phyloP scores from a whole-genome alignment of 2,113 vertebrate species.

The Hippocampus comes region DNA sequence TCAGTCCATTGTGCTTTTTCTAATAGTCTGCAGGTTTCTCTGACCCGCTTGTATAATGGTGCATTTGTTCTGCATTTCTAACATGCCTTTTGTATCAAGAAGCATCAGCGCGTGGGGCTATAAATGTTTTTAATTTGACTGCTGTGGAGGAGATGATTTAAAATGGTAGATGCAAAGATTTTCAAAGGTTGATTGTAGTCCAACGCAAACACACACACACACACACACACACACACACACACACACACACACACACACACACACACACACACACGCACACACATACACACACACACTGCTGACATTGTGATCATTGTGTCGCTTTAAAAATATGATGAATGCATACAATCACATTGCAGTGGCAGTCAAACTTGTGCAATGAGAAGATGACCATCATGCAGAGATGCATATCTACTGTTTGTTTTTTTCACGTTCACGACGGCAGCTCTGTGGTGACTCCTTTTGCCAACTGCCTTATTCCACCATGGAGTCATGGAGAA shows the following conservation, averaged over 20 bases:
- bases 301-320: no score
- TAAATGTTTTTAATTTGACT: not conserved
- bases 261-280: no score
- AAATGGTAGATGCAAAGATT: not conserved
- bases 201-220: no score
- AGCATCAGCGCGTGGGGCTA: not conserved
- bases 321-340: no score
- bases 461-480: slow-evolving; percentile 45
- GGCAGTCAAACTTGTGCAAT: slow-evolving; percentile 16
- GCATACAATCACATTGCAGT: slow-evolving; percentile 9
- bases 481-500: slow-evolving; percentile 61
- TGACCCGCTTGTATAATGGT: not conserved
- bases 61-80: not conserved
- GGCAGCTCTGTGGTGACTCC: slow-evolving; percentile 14
- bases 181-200: not conserved
- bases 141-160: not conserved
- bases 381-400: slow-evolving; percentile 19
- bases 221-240: no score
- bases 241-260: no score
- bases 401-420: slow-evolving; percentile 19
- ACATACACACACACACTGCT: no score
- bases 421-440: slow-evolving; percentile 6
- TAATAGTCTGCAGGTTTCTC: not conserved
- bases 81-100: not conserved
- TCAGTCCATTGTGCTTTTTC: not conserved